Percentiles rank a stretch among this genome's conserved stretches.
phyloP scores from a whole-genome alignment of 2,113 vertebrate genomes.

The Pelodiscus sinensis region DNA sequence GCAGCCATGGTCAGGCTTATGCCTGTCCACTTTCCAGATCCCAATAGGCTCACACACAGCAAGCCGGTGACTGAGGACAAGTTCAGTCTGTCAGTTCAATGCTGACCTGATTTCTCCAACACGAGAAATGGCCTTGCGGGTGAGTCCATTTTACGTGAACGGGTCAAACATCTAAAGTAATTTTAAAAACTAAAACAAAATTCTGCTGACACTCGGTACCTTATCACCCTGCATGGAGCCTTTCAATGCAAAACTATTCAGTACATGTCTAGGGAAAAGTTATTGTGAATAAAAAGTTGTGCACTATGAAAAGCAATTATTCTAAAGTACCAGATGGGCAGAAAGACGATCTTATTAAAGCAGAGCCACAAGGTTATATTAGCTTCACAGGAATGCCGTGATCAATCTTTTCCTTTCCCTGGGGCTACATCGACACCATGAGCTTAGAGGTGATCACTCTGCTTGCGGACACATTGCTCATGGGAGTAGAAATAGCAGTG shows the following conservation, averaged over 20 bases:
- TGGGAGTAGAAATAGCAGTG: not conserved
- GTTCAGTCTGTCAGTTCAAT: not conserved
- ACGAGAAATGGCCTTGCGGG: slow-evolving; percentile 48
- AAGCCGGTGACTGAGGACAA: too few relatives aligned
- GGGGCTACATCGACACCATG: not conserved
- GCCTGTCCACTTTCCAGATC: too few relatives aligned
- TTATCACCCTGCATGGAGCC: slow-evolving; percentile 65
- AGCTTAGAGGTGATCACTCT: not conserved
- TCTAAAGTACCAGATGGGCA: slow-evolving; percentile 68
- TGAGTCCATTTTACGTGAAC: slow-evolving; percentile 57
- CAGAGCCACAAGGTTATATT: slow-evolving; percentile 44
- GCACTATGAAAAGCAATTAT: slow-evolving; percentile 64
- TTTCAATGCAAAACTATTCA: slow-evolving; percentile 69
- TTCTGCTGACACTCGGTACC: slow-evolving; percentile 55
- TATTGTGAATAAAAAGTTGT: slow-evolving; percentile 67
- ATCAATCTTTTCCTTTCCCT: not conserved
- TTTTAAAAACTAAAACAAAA: slow-evolving; percentile 60
- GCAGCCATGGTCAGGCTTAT: too few relatives aligned
- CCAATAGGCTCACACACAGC: too few relatives aligned
- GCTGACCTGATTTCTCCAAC: slow-evolving; percentile 41
- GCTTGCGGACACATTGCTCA: not conserved
- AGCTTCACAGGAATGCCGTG: slow-evolving; percentile 1
- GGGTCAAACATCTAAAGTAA: slow-evolving; percentile 62
- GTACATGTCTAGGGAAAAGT: slow-evolving; percentile 73
- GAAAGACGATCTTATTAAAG: slow-evolving; percentile 60